phyloP scores from a whole-genome alignment of 2,888 invertebrate species.

The Drosophila tanythrix region DNA sequence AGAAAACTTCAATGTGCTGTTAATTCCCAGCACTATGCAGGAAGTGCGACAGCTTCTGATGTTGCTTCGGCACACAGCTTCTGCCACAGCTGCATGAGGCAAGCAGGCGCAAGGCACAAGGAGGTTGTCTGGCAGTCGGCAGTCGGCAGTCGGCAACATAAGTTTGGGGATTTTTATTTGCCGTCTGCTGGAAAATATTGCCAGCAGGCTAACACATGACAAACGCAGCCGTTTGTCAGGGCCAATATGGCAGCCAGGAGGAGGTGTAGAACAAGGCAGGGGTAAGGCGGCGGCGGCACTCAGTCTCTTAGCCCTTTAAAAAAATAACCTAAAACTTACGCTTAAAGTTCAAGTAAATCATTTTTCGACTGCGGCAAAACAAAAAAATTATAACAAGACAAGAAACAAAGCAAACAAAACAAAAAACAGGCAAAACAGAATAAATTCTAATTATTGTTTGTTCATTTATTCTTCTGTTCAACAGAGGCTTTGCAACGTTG shows the following conservation, averaged over 20 bases:
- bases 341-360: constrained; percentile 52
- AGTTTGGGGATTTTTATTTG: constrained; percentile 82
- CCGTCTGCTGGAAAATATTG: constrained; percentile 77
- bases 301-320: constrained; percentile 17
- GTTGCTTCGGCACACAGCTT: constrained; percentile 3
- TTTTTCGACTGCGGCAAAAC: constrained; percentile 19
- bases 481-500: constrained; percentile 45
- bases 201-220: constrained; percentile 78
- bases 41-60: constrained; percentile 43
- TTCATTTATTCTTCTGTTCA: constrained; percentile 22
- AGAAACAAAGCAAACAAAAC: neutral
- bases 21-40: constrained; percentile 68
- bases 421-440: neutral
- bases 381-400: neutral
- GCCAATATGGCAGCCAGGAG: constrained; percentile 45
- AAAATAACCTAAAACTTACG: constrained; percentile 18
- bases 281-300: neutral
- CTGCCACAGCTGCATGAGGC: constrained; percentile 30
- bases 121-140: constrained; percentile 52
- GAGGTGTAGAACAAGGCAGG: neutral
- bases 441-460: constrained; percentile 68
- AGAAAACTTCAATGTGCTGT: constrained; percentile 68
- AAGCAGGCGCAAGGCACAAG: constrained; percentile 38
- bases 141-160: constrained; percentile 70
- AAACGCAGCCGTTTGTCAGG: constrained; percentile 81